Base-by-base conservation (phyloP, 2,797 vertebrate species). In the Momotus momota region DNA sequence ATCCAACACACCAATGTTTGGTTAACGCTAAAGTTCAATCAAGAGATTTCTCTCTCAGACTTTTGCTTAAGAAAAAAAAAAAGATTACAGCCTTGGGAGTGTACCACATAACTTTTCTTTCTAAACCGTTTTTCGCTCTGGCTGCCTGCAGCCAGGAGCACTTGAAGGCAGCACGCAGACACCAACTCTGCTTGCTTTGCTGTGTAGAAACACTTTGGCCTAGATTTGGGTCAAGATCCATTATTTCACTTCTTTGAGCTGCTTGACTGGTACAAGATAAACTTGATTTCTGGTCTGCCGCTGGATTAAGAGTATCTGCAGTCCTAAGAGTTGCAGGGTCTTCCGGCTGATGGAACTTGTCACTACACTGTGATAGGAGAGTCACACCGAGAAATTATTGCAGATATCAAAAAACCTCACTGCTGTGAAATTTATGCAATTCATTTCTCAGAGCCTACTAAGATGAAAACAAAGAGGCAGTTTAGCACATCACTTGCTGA, bases 141-240 rank as follows among this genome's bases (percentile, higher is more conserved):
- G 51, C 80, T 72, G 64, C 51, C 66, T 75, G 40, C 26, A 88
- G 83, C 81, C 55, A 92, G 35, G n/a, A 91, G 87, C 79, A 90
- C 77, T 88, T 81, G 70, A 95, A 87, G 65, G 85, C 72, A 88
- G 77, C 40, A 72, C 81, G 35, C 70, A 92, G 25, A 17, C 11
- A 87, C 71, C 81, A 94, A 4, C 29, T 62, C 29, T 49, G 31
- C 62, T 69, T 57, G 58, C 65, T 86, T 66, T 73, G 72, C 49
- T 92, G 57, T 46, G 26, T 41, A 65, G 87, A 95, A 90, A 11
- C 57, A 54, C 86, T 80, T 35, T 54, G 55, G 83, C 60, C 57
- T 71, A 85, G 48, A 91, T 82, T 52, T 89, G 84, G 74, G 84
- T 79, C 81, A 93, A 62, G 86, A 86, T 35, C 62, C 9, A n/a